These are phyloP conservation scores for Telmatochromis brachygnathus DNA, from an alignment of 2,113 vertebrate genomes.

Conservation along the genomic window DNA sequence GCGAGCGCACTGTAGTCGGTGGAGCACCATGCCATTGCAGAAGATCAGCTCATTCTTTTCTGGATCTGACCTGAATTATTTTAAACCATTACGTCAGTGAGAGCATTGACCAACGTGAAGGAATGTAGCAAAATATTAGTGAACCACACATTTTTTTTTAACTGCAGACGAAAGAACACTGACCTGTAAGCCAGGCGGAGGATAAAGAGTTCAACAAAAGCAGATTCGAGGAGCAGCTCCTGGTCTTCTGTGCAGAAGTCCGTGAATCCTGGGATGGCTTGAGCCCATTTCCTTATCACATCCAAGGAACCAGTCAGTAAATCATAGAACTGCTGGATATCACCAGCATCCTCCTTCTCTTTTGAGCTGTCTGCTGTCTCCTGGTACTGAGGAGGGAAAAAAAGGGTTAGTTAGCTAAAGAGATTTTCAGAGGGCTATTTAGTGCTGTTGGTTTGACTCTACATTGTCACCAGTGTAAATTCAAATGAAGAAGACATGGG, in stretches of 20 bases:
- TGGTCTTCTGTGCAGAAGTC: conserved; percentile 83
- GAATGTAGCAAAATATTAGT: not conserved
- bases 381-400: conserved; percentile 73
- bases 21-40: conserved; percentile 86
- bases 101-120: not conserved
- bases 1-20: conserved; percentile 82
- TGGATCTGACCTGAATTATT: conserved; percentile 78
- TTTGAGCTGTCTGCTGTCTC: conserved; percentile 72
- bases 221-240: conserved; percentile 85
- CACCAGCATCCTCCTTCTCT: conserved; percentile 82
- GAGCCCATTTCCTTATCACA: conserved; percentile 85
- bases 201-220: conserved; percentile 92
- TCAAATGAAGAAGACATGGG: not conserved
- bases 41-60: conserved; percentile 87
- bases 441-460: not conserved
- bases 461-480: not conserved
- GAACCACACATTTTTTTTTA: not conserved
- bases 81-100: not conserved
- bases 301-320: conserved; percentile 83
- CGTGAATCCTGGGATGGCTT: conserved; percentile 82
- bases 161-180: not conserved
- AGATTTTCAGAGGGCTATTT: not conserved
- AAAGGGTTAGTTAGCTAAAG: not conserved
- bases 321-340: conserved; percentile 90
- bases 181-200: conserved; percentile 90